These are phyloP conservation scores for Empis stercorea DNA, from an alignment of 2,888 invertebrate genomes.

Conservation along the genomic window DNA sequence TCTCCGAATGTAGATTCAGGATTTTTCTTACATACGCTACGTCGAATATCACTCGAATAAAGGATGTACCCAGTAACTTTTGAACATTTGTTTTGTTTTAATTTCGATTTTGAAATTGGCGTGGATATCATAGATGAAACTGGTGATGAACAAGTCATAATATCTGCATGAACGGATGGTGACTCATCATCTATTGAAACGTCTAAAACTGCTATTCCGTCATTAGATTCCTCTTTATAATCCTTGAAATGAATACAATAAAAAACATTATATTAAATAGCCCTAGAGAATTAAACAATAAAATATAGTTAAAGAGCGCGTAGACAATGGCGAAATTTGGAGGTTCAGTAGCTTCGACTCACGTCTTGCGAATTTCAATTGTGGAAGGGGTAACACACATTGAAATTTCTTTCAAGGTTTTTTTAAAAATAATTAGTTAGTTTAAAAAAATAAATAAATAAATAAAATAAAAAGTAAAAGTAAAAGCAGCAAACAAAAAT, in stretches of 20 bases:
- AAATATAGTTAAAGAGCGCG: too few relatives aligned
- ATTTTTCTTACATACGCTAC: constrained; percentile 83
- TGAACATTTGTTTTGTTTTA: constrained; percentile 44
- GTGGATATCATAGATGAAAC: constrained; percentile 37
- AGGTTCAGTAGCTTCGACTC: too few relatives aligned
- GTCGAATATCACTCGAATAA: constrained; percentile 92
- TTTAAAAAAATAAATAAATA: too few relatives aligned
- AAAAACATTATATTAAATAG: neutral
- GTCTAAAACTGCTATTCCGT: constrained; percentile 44
- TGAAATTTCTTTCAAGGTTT: too few relatives aligned
- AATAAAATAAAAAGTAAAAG: too few relatives aligned
- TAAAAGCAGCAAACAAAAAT: too few relatives aligned
- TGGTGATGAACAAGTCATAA: constrained; percentile 45
- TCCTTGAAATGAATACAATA: constrained; percentile 16
- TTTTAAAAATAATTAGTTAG: too few relatives aligned
- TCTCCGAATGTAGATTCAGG: constrained; percentile 90
- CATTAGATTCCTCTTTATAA: constrained; percentile 20
- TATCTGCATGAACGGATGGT: constrained; percentile 69
- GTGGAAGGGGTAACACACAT: too few relatives aligned
- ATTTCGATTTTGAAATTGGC: constrained; percentile 25
- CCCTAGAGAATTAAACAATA: too few relatives aligned
- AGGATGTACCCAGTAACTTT: constrained; percentile 94
- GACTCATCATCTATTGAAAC: constrained; percentile 71
- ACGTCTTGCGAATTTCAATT: too few relatives aligned
- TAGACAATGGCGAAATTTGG: too few relatives aligned